Evolutionary conservation across 2,797 vertebrate species (phyloP).

Genomic region (Lagorchestes hirsutus): DNA sequence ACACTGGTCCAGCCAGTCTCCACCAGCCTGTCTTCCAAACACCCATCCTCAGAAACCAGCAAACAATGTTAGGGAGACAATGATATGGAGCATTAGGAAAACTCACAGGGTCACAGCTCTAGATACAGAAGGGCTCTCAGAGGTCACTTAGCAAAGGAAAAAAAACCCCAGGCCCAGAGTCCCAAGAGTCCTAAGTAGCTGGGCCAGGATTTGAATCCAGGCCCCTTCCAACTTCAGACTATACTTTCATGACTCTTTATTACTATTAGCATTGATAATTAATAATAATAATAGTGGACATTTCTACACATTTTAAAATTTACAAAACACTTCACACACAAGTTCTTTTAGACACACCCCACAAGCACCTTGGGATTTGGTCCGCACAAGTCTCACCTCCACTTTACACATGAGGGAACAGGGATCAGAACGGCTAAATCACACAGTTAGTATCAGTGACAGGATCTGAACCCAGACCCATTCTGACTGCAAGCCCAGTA

Average conservation of each 20-base stretch:
- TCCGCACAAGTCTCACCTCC: neutral
- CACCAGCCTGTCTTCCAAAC: no score
- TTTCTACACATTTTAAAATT: neutral
- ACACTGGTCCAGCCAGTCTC: no score
- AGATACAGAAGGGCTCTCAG: neutral
- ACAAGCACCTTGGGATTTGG: neutral
- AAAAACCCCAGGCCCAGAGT: neutral
- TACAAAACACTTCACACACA: neutral
- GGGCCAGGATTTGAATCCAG: neutral
- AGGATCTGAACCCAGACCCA: neutral
- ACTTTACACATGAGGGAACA: neutral
- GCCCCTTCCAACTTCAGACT: neutral
- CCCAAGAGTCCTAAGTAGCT: neutral
- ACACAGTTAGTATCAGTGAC: neutral
- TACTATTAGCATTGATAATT: neutral
- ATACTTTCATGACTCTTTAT: neutral
- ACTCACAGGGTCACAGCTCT: neutral
- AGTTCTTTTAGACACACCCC: neutral
- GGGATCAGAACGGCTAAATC: neutral
- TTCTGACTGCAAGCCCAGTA: neutral
- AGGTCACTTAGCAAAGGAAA: neutral
- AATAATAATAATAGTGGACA: neutral
- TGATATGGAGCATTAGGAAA: no score
- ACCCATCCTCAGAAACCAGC: neutral
- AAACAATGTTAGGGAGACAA: neutral